Evolutionary conservation across 1,140 invertebrate species (phyloP).

Genomic region (Conus ventricosus): DNA sequence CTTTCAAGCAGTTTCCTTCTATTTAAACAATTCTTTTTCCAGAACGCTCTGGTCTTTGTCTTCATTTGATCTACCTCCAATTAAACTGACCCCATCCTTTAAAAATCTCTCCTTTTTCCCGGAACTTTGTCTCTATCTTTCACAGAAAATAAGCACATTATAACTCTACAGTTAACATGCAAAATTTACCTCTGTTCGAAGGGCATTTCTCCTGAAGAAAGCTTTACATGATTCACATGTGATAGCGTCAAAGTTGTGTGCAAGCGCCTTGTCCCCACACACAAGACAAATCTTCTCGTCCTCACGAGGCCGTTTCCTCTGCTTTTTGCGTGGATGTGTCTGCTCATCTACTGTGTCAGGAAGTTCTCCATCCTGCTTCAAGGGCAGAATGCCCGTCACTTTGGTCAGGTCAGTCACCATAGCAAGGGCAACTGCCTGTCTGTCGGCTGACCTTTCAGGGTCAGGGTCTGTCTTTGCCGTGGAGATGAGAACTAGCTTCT

Average conservation of each 20-base stretch:
- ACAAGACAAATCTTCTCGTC: conserved; percentile 76
- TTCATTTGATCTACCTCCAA: too few relatives aligned
- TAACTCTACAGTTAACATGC: too few relatives aligned
- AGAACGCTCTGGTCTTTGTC: too few relatives aligned
- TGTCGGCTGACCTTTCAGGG: conserved; percentile 27
- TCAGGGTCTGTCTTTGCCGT: background rate
- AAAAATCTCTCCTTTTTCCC: too few relatives aligned
- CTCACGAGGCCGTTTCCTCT: conserved; percentile 39
- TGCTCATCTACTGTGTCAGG: background rate
- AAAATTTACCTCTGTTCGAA: conserved; percentile 86
- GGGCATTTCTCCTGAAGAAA: conserved; percentile 94
- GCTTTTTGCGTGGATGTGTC: conserved; percentile 12
- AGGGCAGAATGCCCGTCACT: background rate
- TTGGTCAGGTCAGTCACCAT: conserved; percentile 32
- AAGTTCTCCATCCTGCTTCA: background rate
- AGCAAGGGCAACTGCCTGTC: conserved; percentile 20
- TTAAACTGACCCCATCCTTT: too few relatives aligned
- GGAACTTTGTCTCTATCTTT: too few relatives aligned
- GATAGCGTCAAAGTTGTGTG: conserved; percentile 97
- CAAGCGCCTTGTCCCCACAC: conserved; percentile 92
- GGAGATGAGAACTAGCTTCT: background rate
- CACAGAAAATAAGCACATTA: too few relatives aligned
- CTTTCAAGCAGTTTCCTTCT: too few relatives aligned
- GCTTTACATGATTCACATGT: conserved; percentile 98
- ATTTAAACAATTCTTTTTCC: too few relatives aligned